Evolutionary conservation across 2,113 vertebrate species (phyloP).

Genomic region (Pterophyllum scalare): DNA sequence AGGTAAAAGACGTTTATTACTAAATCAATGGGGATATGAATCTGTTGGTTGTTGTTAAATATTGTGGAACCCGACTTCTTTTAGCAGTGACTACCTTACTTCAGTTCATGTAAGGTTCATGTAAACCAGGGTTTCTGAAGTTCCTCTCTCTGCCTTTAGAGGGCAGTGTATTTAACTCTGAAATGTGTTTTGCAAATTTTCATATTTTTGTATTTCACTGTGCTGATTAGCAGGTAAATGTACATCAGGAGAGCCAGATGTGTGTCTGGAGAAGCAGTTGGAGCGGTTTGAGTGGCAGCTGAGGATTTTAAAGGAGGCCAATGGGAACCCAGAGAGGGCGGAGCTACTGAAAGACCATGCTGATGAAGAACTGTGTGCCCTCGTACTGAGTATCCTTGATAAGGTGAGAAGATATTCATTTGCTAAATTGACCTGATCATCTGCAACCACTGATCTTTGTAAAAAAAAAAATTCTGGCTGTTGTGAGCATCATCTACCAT

Average conservation of each 20-base stretch:
- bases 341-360: conserved; percentile 74
- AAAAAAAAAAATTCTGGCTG: too few species aligned
- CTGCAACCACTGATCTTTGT: background rate
- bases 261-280: conserved; percentile 71
- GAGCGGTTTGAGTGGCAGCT: conserved; percentile 80
- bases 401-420: conserved; percentile 62
- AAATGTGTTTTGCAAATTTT: background rate
- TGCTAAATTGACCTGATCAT: background rate
- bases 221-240: conserved; percentile 28
- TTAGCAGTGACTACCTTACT: background rate
- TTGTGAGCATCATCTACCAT: too few species aligned
- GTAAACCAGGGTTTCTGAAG: background rate
- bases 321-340: conserved; percentile 71
- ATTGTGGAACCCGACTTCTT: too few species aligned
- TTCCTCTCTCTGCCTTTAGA: background rate
- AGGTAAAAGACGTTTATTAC: too few species aligned
- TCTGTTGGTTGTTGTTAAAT: too few species aligned
- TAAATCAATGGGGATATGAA: too few species aligned
- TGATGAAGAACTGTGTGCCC: conserved; percentile 66
- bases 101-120: background rate
- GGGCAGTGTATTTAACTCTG: background rate
- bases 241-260: conserved; percentile 25
- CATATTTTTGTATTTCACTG: background rate
- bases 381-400: conserved; percentile 72
- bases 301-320: conserved; percentile 70